A percentile compares a stretch with the other conserved stretches of the same genome.
phyloP scores from a whole-genome alignment of 2,888 invertebrate genomes.

The Lacanobia oleracea region DNA sequence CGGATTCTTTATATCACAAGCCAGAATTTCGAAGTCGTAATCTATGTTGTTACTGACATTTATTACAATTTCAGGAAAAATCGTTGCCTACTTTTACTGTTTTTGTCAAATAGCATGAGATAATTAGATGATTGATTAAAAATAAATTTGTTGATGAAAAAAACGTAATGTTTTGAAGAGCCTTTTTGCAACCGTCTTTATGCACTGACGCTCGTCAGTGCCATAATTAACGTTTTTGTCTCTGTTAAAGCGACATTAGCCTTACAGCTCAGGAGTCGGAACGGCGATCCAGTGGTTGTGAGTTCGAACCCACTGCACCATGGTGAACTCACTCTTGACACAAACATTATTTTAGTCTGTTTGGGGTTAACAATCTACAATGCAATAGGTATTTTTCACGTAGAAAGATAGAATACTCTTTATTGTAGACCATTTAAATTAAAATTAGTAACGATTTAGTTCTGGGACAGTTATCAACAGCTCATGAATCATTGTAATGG shows the following conservation, averaged over 20 bases:
- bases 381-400: constrained; percentile 36
- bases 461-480: constrained; percentile 39
- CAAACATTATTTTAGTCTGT: constrained; percentile 23
- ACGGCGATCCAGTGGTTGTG: constrained; percentile 49
- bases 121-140: neutral
- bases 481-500: constrained; percentile 30
- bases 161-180: constrained; percentile 19
- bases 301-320: constrained; percentile 52
- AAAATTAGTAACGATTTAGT: constrained; percentile 33
- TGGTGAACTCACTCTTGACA: constrained; percentile 43
- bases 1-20: constrained; percentile 23
- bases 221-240: constrained; percentile 39
- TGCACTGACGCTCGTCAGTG: constrained; percentile 26
- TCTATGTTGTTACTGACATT: constrained; percentile 24
- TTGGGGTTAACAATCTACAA: constrained; percentile 27
- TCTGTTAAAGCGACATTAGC: constrained; percentile 54
- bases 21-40: constrained; percentile 21
- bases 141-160: neutral
- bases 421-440: constrained; percentile 38
- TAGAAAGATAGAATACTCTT: constrained; percentile 13
- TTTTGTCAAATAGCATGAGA: neutral
- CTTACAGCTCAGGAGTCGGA: constrained; percentile 46
- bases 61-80: constrained; percentile 25
- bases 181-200: constrained; percentile 2
- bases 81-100: neutral